Base-by-base conservation (phyloP, 1,140 invertebrate genomes). In the Liolophura sinensis region DNA sequence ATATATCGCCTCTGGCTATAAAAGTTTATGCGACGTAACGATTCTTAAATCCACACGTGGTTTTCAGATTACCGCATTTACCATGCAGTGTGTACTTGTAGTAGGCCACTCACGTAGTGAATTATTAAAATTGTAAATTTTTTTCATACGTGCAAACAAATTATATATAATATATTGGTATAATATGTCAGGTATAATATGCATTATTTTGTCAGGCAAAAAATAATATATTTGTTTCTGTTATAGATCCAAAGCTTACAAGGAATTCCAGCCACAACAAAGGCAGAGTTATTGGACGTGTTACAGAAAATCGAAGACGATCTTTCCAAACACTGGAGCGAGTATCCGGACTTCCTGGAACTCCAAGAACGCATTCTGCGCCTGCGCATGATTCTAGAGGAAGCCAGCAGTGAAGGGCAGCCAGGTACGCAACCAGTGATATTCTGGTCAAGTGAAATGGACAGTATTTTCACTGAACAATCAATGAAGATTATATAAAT, bases 301-400 rank as follows among this genome's bases (percentile, higher is more conserved):
- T 64, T 80, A 18, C 57, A 75, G 15, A 67, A 71, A 46, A 74
- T 80, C 46, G 78, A 80, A 51, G 71, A 71, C 1, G 73, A 72
- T 7, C 63, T 81, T 20, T n/a, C 64, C 49, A 68, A 73, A 54
- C 70, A 80, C 65, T 82, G 80, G 80, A 72, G 69, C 48, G 78
- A 71, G 16, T 80, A 80, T 67, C 68, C 73, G 11, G 77, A 79
- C 46, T 82, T 78, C 64, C 66, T 74, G 31, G 73, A 74, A 48
- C 72, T 82, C 0, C 78, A 80, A 62, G 80, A 82, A 69, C 67
- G 77, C 51, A 74, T 82, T 12, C 69, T 67, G 22, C 57, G 73
- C n/a, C 72, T 82, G n/a, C 66, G 71, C 52, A 79, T 80, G 73
- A 79, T 80, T 48, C 63, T 82, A 1, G 78, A 78, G 56, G 74